Evolutionary conservation across 2,888 invertebrate genomes (phyloP).

Genomic region (Erebia ligea): DNA sequence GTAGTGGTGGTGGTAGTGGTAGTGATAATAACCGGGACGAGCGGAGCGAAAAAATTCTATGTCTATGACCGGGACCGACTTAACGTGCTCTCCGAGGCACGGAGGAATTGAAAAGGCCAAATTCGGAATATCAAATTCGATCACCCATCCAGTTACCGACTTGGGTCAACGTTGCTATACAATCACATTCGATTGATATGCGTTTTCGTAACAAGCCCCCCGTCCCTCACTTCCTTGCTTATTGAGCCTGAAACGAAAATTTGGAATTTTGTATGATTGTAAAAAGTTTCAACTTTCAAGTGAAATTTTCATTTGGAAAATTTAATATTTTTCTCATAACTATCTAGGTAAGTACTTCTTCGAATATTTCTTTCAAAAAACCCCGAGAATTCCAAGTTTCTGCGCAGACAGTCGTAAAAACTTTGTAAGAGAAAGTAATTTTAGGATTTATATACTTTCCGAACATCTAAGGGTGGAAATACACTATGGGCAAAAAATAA

Average conservation of each 20-base stretch:
- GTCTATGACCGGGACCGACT: too few relatives aligned
- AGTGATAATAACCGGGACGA: too few relatives aligned
- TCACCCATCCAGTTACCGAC: too few relatives aligned
- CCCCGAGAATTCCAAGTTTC: constrained; percentile 9
- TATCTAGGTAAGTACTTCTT: constrained; percentile 7
- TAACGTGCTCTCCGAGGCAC: too few relatives aligned
- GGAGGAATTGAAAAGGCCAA: too few relatives aligned
- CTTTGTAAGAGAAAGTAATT: constrained; percentile 18
- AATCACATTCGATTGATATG: too few relatives aligned
- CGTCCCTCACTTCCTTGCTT: background rate
- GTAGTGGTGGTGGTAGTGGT: too few relatives aligned
- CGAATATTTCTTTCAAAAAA: constrained; percentile 19
- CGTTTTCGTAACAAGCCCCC: too few relatives aligned
- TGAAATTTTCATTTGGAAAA: constrained; percentile 18
- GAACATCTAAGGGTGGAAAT: constrained; percentile 3
- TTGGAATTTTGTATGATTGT: constrained; percentile 4
- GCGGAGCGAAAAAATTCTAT: too few relatives aligned
- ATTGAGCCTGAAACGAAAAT: background rate
- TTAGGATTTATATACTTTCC: constrained; percentile 21
- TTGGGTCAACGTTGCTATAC: too few relatives aligned
- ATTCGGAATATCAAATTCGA: too few relatives aligned
- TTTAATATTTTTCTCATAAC: constrained; percentile 21
- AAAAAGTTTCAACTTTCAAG: constrained; percentile 17
- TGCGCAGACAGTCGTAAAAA: constrained; percentile 25
- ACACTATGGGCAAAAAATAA: background rate